Percentiles rank a stretch among this genome's conserved stretches.
These are phyloP conservation scores for Psophia crepitans DNA, from an alignment of 2,113 vertebrate genomes.

Conservation along the genomic window DNA sequence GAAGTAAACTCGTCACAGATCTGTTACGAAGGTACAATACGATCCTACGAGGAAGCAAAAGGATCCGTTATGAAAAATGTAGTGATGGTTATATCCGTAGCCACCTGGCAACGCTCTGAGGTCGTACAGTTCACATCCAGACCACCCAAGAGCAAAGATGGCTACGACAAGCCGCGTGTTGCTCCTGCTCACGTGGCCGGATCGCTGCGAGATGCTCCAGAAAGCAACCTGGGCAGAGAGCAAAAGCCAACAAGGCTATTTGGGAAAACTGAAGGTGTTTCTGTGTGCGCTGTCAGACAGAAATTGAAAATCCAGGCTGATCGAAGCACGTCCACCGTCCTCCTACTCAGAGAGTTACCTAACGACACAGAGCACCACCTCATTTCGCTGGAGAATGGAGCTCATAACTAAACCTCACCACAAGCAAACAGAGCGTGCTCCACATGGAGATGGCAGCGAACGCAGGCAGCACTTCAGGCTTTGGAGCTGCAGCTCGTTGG, in stretches of 20 bases:
- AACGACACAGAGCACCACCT: background rate
- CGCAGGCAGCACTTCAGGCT: background rate
- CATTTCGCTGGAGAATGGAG: background rate
- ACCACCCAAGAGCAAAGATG: background rate
- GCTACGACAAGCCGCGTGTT: fast-evolving
- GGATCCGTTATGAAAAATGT: background rate
- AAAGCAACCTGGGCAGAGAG: background rate
- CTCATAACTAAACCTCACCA: background rate
- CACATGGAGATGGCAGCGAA: fast-evolving
- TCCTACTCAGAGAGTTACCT: background rate
- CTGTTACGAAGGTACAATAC: background rate
- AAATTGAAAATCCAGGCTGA: background rate
- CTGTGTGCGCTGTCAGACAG: background rate
- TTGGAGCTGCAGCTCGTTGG: background rate
- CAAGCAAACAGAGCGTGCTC: fast-evolving
- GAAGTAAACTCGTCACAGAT: background rate
- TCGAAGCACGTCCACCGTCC: fast-evolving
- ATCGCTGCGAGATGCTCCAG: background rate
- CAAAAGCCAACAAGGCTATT: background rate
- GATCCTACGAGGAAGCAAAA: background rate
- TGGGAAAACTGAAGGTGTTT: background rate
- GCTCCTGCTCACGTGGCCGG: background rate
- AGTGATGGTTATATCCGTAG: background rate
- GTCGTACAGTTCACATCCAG: background rate
- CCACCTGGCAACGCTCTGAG: background rate